phyloP scores from a whole-genome alignment of 2,888 invertebrate genomes.

The Eristalis arbustorum region DNA sequence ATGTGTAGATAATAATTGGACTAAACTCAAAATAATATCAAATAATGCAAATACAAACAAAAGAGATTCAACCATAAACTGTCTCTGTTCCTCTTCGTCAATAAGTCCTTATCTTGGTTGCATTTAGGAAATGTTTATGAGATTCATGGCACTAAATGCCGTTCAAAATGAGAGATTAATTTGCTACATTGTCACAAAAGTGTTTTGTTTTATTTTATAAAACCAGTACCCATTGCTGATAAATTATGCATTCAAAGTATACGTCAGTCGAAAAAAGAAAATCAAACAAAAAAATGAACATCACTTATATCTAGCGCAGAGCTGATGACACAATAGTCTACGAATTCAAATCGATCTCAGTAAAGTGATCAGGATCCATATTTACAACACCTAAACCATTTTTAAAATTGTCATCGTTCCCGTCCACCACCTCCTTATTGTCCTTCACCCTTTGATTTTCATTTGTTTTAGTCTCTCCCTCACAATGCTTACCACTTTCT shows the following conservation, averaged over 20 bases:
- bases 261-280: background rate
- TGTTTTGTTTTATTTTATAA: conserved; percentile 12
- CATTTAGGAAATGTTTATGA: background rate
- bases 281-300: background rate
- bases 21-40: background rate
- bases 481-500: conserved; percentile 64
- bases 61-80: background rate
- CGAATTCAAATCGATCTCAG: conserved; percentile 75
- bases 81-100: background rate
- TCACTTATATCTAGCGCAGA: background rate
- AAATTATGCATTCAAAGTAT: background rate
- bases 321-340: conserved; percentile 15
- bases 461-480: conserved; percentile 57
- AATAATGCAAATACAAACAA: conserved; percentile 7
- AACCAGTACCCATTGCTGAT: conserved; percentile 23
- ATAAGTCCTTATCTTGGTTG: background rate
- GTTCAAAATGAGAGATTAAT: background rate
- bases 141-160: background rate
- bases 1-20: conserved; percentile 18
- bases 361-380: conserved; percentile 62
- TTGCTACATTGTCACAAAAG: background rate
- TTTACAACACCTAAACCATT: conserved; percentile 42
- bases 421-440: conserved; percentile 60
- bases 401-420: conserved; percentile 26
- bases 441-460: conserved; percentile 57